Base-by-base conservation (phyloP, 2,888 invertebrate genomes). In the Plemyria rubiginata region DNA sequence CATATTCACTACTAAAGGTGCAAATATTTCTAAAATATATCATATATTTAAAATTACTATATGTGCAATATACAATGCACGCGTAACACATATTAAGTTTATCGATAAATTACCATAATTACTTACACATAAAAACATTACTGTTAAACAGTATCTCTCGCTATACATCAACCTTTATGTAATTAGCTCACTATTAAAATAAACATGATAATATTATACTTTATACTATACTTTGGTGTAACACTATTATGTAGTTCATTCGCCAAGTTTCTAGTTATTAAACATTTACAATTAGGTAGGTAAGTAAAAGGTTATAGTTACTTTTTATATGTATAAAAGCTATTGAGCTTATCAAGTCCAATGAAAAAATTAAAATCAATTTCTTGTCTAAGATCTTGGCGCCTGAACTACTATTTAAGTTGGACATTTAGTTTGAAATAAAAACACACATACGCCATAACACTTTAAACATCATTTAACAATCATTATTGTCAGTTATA, bases 401-500 rank as follows among this genome's bases (percentile, higher is more conserved):
- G 86, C 74, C 75, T 84, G 85, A 87, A 86, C 88, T 84, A 86
- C 82, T 71, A 43, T 74, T 73, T 76, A 78, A 80, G 76, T 80
- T 84, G 82, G 80, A 86, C 84, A 84, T 85, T 16, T 58, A 46
- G 84, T 85, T 79, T 77, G 76, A 88, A 86, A 81, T 81, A 82
- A 88, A 88, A 86, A 85, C 88, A 74, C 83, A 82, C 88, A 85
- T 86, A 88, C 90, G 84, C 81, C 85, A 82, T 90, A 92, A 92
- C 90, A 91, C 85, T 88, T 89, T 88, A 90, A 87, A 91, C 90
- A 92, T 90, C 92, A 92, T 89, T 88, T 92, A 92, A 92, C 92
- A 92, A 92, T 91, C 92, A 92, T 92, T 92, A 92, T 92, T 92
- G 92, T 92, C 92, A 88, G 91, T 91, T 92, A 92, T 92, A 92